Evolutionary conservation across 2,888 invertebrate species (phyloP), one percentile per base, ranked within the genome.

Genomic region (Lumbricus terrestris): DNA sequence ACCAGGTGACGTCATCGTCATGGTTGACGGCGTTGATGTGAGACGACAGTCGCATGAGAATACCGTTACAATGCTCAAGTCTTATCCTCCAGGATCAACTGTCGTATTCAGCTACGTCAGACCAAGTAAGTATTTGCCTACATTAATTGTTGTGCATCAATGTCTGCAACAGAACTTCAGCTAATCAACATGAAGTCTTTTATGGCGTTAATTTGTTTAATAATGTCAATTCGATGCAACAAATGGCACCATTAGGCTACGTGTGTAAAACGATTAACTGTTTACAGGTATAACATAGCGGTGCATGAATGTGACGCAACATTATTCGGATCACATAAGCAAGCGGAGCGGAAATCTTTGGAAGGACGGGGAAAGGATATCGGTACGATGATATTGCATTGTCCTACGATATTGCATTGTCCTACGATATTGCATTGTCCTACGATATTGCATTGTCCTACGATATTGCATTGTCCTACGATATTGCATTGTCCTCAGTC

Each of bases 1-100:
- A 37, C 37, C 85, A 18, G 85, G 85, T 85, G 85, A 85, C 35
- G 16, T 85, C 85, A 85, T 85, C 23, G 85, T 85, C 85, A 37
- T 37, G 35, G 35, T 85, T 37, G 85, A 37, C 37, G 85, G 37
- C 18, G 23, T 37, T 85, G 85, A 85, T 33, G 85, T 85, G 20
- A 85, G 85, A 18, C 18, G 85, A 23, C 18, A 85, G 35, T 35
- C 85, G 34, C 85, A 85, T 23, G 35, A 23, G 85, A 35, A 85
- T 85, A 33, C n/a, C 85, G 85, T 85, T 35, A 13, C 85, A 18
- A 35, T 85, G 85, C 37, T 85, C 35, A 85, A 85, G 37, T 85
- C 85, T 37, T 85, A 34, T 85, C 35, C 35, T 37, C 35, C 85
- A 35, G 85, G 85, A 35, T 85, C 85, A 20, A 85, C 85, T 23